A percentile compares a stretch with the other conserved stretches of the same genome.
Evolutionary conservation across 2,113 vertebrate genomes (phyloP).

Genomic region (Sterrhoptilus dennistouni): DNA sequence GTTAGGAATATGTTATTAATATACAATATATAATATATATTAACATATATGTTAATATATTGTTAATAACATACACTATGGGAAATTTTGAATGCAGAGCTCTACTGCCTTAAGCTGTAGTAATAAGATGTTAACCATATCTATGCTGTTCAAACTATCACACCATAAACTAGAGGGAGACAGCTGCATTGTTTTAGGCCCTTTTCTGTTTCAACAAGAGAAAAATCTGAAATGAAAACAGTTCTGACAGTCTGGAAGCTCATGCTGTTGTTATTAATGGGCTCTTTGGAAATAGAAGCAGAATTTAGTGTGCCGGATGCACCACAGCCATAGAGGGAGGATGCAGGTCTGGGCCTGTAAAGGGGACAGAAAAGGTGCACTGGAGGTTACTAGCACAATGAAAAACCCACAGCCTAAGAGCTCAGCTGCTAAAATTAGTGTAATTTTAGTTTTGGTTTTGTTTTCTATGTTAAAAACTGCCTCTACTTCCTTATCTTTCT

Average conservation of each 20-base stretch:
- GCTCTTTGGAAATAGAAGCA: neutral
- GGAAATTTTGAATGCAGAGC: neutral
- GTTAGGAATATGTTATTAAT: neutral
- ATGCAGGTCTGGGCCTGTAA: neutral
- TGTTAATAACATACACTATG: neutral
- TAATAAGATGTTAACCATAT: neutral
- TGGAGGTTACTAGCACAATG: neutral
- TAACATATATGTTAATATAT: neutral
- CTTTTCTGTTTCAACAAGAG: neutral
- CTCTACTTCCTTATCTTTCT: neutral
- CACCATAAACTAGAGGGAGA: slow-evolving; percentile 9
- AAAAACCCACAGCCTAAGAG: neutral
- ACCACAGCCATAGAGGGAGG: neutral
- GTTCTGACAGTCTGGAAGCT: slow-evolving; percentile 29
- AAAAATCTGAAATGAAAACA: neutral
- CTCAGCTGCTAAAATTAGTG: neutral
- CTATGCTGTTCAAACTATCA: neutral
- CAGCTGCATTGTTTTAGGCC: neutral
- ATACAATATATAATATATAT: neutral
- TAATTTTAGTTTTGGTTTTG: neutral
- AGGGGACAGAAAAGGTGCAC: neutral
- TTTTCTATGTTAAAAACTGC: neutral
- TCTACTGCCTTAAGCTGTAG: neutral
- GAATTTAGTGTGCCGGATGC: neutral
- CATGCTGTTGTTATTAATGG: slow-evolving; percentile 29